Base-by-base conservation (phyloP, 2,113 vertebrate genomes). In the Nettapus auritus region DNA sequence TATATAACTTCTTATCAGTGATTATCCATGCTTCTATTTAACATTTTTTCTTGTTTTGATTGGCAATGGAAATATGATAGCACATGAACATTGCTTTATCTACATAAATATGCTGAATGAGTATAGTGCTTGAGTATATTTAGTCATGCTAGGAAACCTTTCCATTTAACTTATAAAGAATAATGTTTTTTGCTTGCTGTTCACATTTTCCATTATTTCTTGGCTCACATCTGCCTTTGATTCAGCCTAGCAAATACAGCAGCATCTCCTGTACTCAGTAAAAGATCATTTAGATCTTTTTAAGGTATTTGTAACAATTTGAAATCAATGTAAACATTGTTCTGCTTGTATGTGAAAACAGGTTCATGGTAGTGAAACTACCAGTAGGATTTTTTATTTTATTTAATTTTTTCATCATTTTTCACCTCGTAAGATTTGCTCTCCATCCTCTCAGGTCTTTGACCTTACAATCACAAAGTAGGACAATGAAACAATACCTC, bases 31-130 rank as follows among this genome's bases (percentile, higher is more conserved):
- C 28, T 94, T 94, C 18, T 3, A 10, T 74, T 74, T 40, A 77
- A 59, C 29, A 23, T 26, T 93, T 88, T 73, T 81, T 59, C 60
- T 80, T 74, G 63, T 60, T 96, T 90, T 91, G 68, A 82, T 71
- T 94, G 46, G 52, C 71, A 96, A 36, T 90, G 60, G 46, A 83
- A 95, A 80, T 82, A 81, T 42, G 63, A 62, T 55, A 55, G 18
- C 68, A 85, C 53, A 88, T 77, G 33, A 86, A 88, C 86, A 86
- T 88, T 79, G 13, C 14, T 89, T 83, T 88, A 60, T 94, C 93
- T 96, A 75, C 64, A 75, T 86, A 93, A 93, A 91, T 67, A 70
- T 10, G 46, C 29, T 56, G 64, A 83, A 75, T 74, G 6, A 94
- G 80, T 90, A 71, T 13, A 68, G 56, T 76, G 25, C 36, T 79